Base-by-base conservation (phyloP, 2,797 vertebrate genomes). In the Sparus aurata region DNA sequence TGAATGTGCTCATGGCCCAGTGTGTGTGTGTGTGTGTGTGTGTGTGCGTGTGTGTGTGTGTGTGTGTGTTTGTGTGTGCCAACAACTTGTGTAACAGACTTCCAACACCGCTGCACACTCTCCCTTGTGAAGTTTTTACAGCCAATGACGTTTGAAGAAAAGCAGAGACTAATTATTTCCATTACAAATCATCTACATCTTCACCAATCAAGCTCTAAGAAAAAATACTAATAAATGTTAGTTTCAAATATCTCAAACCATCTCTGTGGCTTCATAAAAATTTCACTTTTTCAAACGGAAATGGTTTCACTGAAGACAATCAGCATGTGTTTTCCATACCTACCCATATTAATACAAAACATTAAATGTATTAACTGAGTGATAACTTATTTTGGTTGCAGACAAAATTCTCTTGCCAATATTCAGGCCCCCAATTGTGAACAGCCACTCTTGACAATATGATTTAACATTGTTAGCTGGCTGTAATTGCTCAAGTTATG, bases 81-180 rank as follows among this genome's bases (percentile, higher is more conserved):
- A 77, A 50, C 16, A 52, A 13, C 12, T 43, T 41, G 20, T 53
- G 22, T 30, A 66, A 53, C 49, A 41, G 49, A 67, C n/a, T 67
- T 53, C 64, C 9, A 38, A 34, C 34, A 27, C 54, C 75, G 45
- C 47, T 64, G 34, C 69, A 63, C 46, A 70, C 38, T 17, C 72
- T 60, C 22, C 65, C 69, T 43, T 47, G 46, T 79, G 12, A 86
- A 59, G 53, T 57, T 76, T 90, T 91, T 85, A 77, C 43, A 85
- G 53, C 41, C 41, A n/a, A 72, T 86, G 53, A 82, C 20, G 18
- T 84, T 78, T 69, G 12, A 30, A 61, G 22, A 78, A 65, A 69
- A 43, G 11, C 60, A 50, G 5, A 50, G 20, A 67, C 52, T 25
- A 57, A 69, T 61, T 23, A 10, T 82, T 90, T 88, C 90, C 79